Evolutionary conservation across 2,888 invertebrate species (phyloP).

Genomic region (Rhamnusium bicolor): DNA sequence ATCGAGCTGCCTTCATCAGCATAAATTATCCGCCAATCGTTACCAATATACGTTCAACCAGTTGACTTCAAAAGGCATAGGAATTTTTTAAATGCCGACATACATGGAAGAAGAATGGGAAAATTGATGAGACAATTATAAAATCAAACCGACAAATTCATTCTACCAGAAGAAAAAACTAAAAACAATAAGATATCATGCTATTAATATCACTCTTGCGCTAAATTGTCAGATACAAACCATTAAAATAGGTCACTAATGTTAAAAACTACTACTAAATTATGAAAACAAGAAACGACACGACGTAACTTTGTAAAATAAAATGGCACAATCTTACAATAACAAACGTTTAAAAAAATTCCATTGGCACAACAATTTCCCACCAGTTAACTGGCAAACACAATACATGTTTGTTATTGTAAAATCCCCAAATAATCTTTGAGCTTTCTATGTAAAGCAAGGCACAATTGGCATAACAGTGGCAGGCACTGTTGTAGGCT

Average conservation of each 20-base stretch:
- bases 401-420: slow-evolving; percentile 1
- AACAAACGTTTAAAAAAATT: slow-evolving; percentile 34
- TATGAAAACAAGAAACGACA: slow-evolving; percentile 45
- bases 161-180: slow-evolving; percentile 6
- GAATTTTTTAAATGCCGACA: neutral
- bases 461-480: slow-evolving; percentile 32
- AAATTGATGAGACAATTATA: slow-evolving; percentile 25
- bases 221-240: slow-evolving; percentile 44
- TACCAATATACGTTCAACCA: neutral
- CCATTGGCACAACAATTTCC: slow-evolving; percentile 37
- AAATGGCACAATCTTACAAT: slow-evolving; percentile 36
- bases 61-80: neutral
- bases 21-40: neutral
- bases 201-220: slow-evolving; percentile 52
- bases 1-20: neutral
- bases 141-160: slow-evolving; percentile 15
- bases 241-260: slow-evolving; percentile 34
- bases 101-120: neutral
- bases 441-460: slow-evolving; percentile 32
- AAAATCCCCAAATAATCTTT: slow-evolving; percentile 8
- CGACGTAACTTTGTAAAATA: slow-evolving; percentile 45
- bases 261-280: slow-evolving; percentile 35
- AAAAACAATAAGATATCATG: slow-evolving; percentile 39
- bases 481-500: slow-evolving; percentile 37
- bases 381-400: neutral